A percentile compares a stretch with the other conserved stretches of the same genome.
These are phyloP conservation scores for Acanthornis magna DNA, from an alignment of 2,797 vertebrate genomes.

Conservation along the genomic window DNA sequence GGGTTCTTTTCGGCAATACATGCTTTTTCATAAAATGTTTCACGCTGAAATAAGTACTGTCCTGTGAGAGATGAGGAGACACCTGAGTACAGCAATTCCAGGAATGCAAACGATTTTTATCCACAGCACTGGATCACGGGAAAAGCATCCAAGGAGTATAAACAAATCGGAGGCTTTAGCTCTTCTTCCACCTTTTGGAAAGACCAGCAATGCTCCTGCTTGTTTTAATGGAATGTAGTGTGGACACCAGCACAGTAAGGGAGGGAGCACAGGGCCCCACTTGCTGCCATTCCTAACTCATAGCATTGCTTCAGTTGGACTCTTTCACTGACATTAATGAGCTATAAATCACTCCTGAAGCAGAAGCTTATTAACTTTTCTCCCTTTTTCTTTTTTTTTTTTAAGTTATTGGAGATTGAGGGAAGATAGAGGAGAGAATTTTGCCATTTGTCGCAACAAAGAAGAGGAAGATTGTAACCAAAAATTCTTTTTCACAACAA, in stretches of 20 bases:
- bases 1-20: background rate
- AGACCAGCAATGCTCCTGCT: background rate
- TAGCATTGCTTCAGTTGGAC: background rate
- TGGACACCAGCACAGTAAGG: background rate
- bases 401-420: background rate
- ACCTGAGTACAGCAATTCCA: background rate
- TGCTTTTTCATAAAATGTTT: background rate
- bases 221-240: background rate
- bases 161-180: background rate
- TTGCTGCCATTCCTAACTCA: background rate
- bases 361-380: background rate
- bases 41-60: background rate
- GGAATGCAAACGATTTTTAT: background rate
- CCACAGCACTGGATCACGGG: background rate
- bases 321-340: background rate
- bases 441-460: background rate
- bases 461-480: background rate
- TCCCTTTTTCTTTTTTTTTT: background rate
- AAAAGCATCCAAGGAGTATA: background rate
- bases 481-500: background rate
- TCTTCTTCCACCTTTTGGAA: background rate
- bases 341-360: background rate
- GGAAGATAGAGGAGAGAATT: background rate
- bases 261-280: background rate
- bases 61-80: background rate